Conservation (phyloP, 2,888 invertebrate species). For the Eupithecia inturbata region DNA sequence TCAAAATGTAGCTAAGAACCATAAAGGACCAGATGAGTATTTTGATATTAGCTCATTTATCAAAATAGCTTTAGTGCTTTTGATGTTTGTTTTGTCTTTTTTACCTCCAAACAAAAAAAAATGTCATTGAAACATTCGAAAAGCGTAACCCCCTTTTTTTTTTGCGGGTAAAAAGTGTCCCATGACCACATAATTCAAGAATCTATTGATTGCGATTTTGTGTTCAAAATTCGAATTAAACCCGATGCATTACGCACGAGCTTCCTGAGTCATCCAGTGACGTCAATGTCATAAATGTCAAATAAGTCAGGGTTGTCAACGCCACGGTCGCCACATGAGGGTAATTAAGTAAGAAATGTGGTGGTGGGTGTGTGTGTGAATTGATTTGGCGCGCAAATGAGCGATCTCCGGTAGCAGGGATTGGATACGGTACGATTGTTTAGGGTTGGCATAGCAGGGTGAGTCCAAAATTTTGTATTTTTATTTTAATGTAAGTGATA, state of each 20-base stretch:
- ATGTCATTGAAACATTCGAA: too few relatives aligned
- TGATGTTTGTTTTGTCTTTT: too few relatives aligned
- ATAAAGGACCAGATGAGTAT: too few relatives aligned
- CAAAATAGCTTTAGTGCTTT: too few relatives aligned
- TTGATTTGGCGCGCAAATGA: conserved; percentile 37
- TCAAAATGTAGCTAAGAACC: too few relatives aligned
- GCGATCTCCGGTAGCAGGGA: conserved; percentile 18
- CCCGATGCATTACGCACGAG: not conserved
- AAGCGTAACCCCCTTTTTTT: too few relatives aligned
- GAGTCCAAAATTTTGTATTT: not conserved
- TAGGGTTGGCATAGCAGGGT: not conserved
- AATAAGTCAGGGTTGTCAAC: conserved; percentile 25
- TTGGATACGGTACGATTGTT: not conserved
- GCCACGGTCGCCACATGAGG: conserved; percentile 16
- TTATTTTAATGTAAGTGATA: not conserved
- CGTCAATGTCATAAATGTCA: conserved; percentile 32
- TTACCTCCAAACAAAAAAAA: too few relatives aligned
- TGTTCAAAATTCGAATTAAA: not conserved
- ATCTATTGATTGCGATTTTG: not conserved
- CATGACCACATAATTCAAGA: too few relatives aligned
- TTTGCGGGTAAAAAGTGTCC: too few relatives aligned
- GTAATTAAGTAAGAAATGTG: conserved; percentile 28
- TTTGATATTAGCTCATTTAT: too few relatives aligned
- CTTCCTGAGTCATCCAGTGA: conserved; percentile 3
- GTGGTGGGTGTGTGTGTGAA: conserved; percentile 16